Evolutionary conservation across 1,140 invertebrate genomes (phyloP), one percentile per base, ranked within the genome.

Genomic region (Pogonomyrmex barbatus): DNA sequence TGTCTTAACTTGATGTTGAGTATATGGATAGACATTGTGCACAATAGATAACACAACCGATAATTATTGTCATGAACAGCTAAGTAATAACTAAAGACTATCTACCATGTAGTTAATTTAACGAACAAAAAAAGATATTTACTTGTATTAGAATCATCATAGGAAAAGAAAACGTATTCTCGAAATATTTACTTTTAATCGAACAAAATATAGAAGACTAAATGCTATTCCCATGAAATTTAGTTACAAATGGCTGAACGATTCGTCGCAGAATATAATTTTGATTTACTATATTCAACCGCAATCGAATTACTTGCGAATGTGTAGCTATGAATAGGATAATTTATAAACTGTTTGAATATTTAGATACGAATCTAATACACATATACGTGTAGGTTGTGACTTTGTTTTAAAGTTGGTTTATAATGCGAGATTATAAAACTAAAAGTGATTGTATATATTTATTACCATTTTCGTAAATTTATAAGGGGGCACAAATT

Each of bases 381-480:
- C 88, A 91, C 70, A 91, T 88, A 89, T 91, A 90, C 91, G 91
- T 94, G 90, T 93, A 93, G 92, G 94, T 95, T 94, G 94, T 94
- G 93, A 95, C 90, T 92, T 93, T 92, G 91, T 93, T 91, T 92
- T 90, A 93, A 89, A 81, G 77, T 91, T 91, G 90, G 85, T 90
- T 92, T 92, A 91, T 65, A 54, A 76, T 30, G 87, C 81, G 87
- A 91, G 89, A 82, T 88, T 92, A 92, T 68, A 56, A 42, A 33
- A 24, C 17, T 47, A 78, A 65, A 60, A 77, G 30, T 47, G 63
- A 47, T 50, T 78, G 58, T 78, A 81, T 60, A 54, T 87, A 91
- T 92, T 86, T 86, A 88, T 89, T 90, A 88, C 88, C 63, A 85
- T 90, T 92, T 91, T 89, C 86, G 65, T 79, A 88, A 62, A 79